These are phyloP conservation scores for Drosophila saltans DNA, from an alignment of 1,140 invertebrate species.

Conservation along the genomic window DNA sequence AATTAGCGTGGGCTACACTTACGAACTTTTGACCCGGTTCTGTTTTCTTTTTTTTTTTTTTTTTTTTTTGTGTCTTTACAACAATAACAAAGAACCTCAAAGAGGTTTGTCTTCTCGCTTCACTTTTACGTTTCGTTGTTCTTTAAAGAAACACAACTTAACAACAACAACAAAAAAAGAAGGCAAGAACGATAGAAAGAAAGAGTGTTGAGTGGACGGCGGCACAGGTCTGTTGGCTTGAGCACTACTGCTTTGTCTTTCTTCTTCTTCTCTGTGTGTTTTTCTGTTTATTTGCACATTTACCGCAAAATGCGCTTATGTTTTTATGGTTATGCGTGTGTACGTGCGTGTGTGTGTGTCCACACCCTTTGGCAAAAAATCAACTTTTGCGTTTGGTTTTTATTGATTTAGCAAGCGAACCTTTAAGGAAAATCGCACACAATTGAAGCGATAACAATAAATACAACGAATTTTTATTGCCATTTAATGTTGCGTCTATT, in stretches of 20 bases:
- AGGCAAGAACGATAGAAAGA: too few relatives aligned
- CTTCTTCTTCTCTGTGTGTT: conserved; percentile 15
- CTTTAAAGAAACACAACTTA: too few relatives aligned
- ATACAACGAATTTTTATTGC: conserved; percentile 14
- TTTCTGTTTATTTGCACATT: conserved; percentile 38
- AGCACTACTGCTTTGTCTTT: conserved; percentile 10
- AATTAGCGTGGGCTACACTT: conserved; percentile 54
- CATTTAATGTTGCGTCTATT: conserved; percentile 9
- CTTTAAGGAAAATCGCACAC: conserved; percentile 21
- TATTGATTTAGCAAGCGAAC: conserved; percentile 51
- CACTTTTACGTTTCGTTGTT: conserved; percentile 6
- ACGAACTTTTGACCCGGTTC: conserved; percentile 76
- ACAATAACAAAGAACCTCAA: conserved; percentile 61
- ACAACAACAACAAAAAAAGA: too few relatives aligned
- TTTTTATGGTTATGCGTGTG: background rate
- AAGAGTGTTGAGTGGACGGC: too few relatives aligned
- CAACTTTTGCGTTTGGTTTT: conserved; percentile 30
- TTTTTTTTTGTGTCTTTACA: conserved; percentile 30
- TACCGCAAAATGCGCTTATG: conserved; percentile 29
- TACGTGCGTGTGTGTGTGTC: background rate
- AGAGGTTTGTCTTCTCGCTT: conserved; percentile 11
- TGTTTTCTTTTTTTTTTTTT: too few relatives aligned
- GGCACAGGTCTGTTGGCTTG: conserved; percentile 1
- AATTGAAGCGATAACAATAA: conserved; percentile 28
- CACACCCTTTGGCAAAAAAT: conserved; percentile 28